Evolutionary conservation across 2,797 vertebrate genomes (phyloP), one percentile per base, ranked within the genome.

Genomic region (Catharus ustulatus): DNA sequence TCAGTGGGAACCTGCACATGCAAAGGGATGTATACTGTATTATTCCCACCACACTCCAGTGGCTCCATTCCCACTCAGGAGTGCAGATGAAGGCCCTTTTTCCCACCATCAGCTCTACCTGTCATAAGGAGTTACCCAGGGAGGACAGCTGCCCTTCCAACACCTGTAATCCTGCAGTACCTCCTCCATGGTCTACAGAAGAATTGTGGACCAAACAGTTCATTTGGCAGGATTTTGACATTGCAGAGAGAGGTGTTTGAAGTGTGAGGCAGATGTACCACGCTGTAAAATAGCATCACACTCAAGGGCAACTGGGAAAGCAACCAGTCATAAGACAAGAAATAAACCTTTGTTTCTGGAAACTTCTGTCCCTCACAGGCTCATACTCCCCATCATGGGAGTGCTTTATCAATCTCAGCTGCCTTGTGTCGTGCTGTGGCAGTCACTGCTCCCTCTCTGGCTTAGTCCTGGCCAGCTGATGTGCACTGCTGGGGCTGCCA

Each of bases 321-420:
- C 36, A 81, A 75, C 40, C 46, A 72, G 62, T 80, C 2, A 0
- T 55, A 71, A 59, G 62, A 84, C 73, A 86, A 69, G 77, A 89
- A 91, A 91, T 59, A 79, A 90, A 84, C 34, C 42, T 32, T 13
- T 54, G 40, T n/a, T 93, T 88, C 81, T 89, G 90, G 84, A 92
- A 93, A 55, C 69, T 80, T 74, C 83, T 87, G 71, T 55, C 26
- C 3, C 55, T 69, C 77, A 43, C 52, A 76, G 80, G 42, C 43
- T 61, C 0, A 0, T 30, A 23, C 23, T 79, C 67, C 69, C 54
- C 71, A 16, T 11, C 0, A 0, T 66, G 45, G 42, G 77, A 86
- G 58, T 42, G 67, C 45, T 72, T 49, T 76, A 76, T 34, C 67
- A 73, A 90, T 66, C 54, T 93, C 73, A 72, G 82, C 58, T 76